Evolutionary conservation across 2,797 vertebrate species (phyloP), one percentile per base, ranked within the genome.

Genomic region (Falco naumanni): DNA sequence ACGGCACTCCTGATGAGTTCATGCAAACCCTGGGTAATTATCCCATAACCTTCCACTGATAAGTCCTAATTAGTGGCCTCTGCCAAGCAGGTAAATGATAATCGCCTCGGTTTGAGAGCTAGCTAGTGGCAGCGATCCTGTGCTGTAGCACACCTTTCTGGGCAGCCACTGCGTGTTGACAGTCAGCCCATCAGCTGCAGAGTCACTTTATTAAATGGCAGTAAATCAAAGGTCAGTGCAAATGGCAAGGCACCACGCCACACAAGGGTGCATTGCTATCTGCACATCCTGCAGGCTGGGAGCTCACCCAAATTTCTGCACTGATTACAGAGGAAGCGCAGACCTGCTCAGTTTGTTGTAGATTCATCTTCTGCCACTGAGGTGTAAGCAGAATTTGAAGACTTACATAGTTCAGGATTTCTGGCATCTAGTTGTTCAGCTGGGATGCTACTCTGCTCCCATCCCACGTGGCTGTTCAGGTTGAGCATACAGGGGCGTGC

Each of bases 41-140:
- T 70, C 89, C 84, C 89, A 69, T 91, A 91, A 80, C 92, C 48
- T 93, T 85, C 48, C 65, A 43, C 48, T 34, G 87, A 8, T 77
- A 92, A 85, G 33, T 80, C 78, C 90, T 94, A 76, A 92, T 90
- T 95, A 93, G 90, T 89, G 93, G 93, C 86, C 57, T 93, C 48
- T 94, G 90, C 87, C 65, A 61, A 91, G 87, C 65, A 94, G 89
- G 89, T 96, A 91, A 64, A 88, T 75, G 82, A 60, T 93, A 87
- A 89, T 79, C 8, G 4, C 72, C 93, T 94, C 4, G 18, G 45
- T 83, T 84, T 84, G 95, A 81, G 96, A 71, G 33, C 72, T 91
- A 57, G 87, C 79, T 77, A 59, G 81, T 19, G 64, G 78, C 71
- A 60, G 66, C 9, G 48, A 50, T 60, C 41, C 70, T 53, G 59